These are phyloP conservation scores for rabbit (Oryctolagus cuniculus) DNA, from an alignment of 2,113 vertebrate species.

Conservation along the genomic window DNA sequence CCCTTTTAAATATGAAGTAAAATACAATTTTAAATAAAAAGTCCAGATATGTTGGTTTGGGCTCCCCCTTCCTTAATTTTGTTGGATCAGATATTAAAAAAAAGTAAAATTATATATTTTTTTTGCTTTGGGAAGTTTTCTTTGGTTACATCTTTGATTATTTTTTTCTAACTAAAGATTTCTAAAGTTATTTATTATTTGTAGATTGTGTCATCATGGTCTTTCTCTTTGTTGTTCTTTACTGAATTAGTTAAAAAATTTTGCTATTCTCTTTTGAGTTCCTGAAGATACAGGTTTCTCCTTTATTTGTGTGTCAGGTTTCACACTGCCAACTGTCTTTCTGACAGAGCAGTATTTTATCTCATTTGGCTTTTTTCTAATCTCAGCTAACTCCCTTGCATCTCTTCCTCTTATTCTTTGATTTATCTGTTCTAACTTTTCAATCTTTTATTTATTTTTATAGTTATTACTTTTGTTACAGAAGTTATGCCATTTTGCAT, in stretches of 20 bases:
- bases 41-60: neutral
- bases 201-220: neutral
- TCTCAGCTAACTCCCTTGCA: neutral
- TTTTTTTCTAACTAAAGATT: constrained; percentile 46
- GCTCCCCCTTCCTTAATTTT: constrained; percentile 8
- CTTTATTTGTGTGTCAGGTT: neutral
- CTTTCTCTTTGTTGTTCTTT: constrained; percentile 8
- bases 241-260: neutral
- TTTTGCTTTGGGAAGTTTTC: constrained; percentile 41
- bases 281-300: neutral
- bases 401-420: neutral
- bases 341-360: neutral
- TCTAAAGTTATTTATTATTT: neutral
- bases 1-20: neutral
- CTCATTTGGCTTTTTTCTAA: constrained; percentile 1
- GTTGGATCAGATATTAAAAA: neutral
- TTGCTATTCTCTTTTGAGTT: neutral
- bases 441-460: neutral
- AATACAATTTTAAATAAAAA: neutral
- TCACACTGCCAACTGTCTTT: neutral
- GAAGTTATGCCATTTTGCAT: neutral
- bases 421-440: neutral
- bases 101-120: neutral
- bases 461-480: constrained; percentile 7
- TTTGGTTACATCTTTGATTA: constrained; percentile 44